Evolutionary conservation across 64 coral and sea anemone species (phyloP), one percentile per base, ranked within the genome.

Genomic region (Montipora cactus): DNA sequence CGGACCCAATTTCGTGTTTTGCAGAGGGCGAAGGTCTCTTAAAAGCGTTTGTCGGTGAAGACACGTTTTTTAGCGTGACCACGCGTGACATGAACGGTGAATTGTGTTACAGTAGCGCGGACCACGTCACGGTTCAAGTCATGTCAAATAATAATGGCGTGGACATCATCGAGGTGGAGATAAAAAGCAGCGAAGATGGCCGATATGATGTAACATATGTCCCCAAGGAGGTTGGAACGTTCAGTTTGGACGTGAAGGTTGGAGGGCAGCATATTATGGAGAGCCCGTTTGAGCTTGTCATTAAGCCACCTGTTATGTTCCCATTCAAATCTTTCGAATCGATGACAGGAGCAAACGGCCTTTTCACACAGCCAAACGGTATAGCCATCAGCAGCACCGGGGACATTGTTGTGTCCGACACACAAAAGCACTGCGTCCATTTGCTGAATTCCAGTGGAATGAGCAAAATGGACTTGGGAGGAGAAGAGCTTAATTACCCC

Each of bases 271-370:
- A 94, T 44, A 98, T 95, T 13, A 83, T 89, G 64, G 89, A 75
- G 51, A 95, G 93, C 77, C 96, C 96, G 7, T 98, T 91, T 25
- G 79, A 80, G 21, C 76, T 98, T 13, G 64, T 82, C 4, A 90
- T 98, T 21, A 98, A 98, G 62, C 74, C 81, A 13, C 96, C 96
- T 20, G 96, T 95, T 2, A 58, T 98, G 28, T 91, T 90, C 12
- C 96, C 96, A 1, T 78, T 94, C 50, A 98, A 98, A 49, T 98
- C 96, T 5, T 98, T 98, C 64, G 93, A 93, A 10, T 98, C 93
- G 13, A 84, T 94, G 47, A 71, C 77, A 6, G 90, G 91, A n/a
- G 81, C 92, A 10, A 95, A 91, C 44, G 90, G 96, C 23, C 91
- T 84, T 14, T 90, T 95, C 50, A 91, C 91, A 16, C 96, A 98